phyloP scores from a whole-genome alignment of 1,140 invertebrate genomes.

The Drosophila insularis region DNA sequence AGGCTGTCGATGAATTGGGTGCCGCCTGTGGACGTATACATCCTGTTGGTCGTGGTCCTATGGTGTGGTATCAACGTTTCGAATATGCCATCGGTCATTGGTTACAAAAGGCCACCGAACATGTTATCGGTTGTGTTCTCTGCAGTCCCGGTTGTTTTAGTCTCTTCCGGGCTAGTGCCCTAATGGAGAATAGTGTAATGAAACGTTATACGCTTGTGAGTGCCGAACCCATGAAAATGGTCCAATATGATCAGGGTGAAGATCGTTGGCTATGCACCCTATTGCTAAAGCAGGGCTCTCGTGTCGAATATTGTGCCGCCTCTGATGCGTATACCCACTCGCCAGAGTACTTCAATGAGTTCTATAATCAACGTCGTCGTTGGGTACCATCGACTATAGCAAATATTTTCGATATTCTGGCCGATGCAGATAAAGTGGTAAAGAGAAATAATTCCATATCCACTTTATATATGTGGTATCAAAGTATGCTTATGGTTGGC shows the following conservation, averaged over 20 bases:
- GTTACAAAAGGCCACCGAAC: constrained; percentile 97
- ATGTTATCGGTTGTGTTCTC: constrained; percentile 94
- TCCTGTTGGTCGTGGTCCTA: constrained; percentile 92
- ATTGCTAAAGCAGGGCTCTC: constrained; percentile 92
- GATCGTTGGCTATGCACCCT: constrained; percentile 95
- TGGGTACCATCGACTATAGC: constrained; percentile 96
- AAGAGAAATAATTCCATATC: constrained; percentile 94
- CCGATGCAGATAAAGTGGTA: constrained; percentile 89
- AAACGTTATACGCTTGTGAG: constrained; percentile 92
- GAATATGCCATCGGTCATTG: constrained; percentile 97
- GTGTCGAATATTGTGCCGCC: constrained; percentile 95
- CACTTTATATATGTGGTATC: constrained; percentile 91
- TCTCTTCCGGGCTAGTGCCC: constrained; percentile 91
- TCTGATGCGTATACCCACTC: constrained; percentile 96
- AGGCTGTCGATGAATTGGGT: constrained; percentile 93
- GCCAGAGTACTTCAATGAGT: constrained; percentile 93
- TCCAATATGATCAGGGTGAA: constrained; percentile 96
- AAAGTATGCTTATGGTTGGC: constrained; percentile 85
- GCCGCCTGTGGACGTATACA: constrained; percentile 97
- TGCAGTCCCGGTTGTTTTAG: constrained; percentile 97
- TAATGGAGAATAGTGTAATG: constrained; percentile 97
- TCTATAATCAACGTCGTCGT: constrained; percentile 93
- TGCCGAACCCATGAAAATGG: constrained; percentile 92
- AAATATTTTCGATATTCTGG: constrained; percentile 92
- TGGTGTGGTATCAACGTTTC: constrained; percentile 97